These are phyloP conservation scores for Branchipolynoe longqiensis DNA, from an alignment of 2,888 invertebrate genomes.

Conservation along the genomic window DNA sequence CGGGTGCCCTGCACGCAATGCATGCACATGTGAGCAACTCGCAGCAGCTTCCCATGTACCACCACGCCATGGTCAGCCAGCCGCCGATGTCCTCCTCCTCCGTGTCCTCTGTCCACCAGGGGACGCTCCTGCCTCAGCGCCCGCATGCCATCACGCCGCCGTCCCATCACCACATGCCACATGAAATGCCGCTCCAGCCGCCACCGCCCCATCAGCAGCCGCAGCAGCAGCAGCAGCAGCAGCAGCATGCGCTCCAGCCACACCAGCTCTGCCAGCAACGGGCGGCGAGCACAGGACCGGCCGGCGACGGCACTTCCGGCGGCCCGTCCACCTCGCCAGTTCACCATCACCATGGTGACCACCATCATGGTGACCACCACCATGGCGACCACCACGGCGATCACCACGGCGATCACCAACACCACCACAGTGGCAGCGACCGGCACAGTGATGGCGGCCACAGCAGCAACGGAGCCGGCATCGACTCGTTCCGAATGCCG, in stretches of 20 bases:
- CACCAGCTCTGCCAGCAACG: background rate
- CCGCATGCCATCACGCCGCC: background rate
- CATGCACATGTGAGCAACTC: background rate
- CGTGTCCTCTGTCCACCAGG: background rate
- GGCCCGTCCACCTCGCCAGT: background rate
- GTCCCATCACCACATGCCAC: too few relatives aligned
- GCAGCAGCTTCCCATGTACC: slow-evolving; percentile 37
- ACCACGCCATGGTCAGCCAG: slow-evolving; percentile 9
- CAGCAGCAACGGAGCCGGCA: background rate
- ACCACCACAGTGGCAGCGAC: background rate
- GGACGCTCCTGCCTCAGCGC: background rate
- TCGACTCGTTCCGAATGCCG: slow-evolving; percentile 64
- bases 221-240: background rate
- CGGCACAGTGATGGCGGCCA: background rate
- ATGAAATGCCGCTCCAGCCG: background rate
- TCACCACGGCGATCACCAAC: background rate
- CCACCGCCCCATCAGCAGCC: slow-evolving; percentile 2
- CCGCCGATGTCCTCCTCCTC: background rate
- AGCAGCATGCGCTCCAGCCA: background rate
- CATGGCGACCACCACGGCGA: background rate
- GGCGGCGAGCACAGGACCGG: background rate
- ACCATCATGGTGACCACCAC: background rate
- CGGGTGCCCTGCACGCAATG: background rate
- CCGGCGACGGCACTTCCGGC: background rate
- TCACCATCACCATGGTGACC: background rate